Conservation (phyloP, 2,888 invertebrate species). For the Tetheella fluctuosa region DNA sequence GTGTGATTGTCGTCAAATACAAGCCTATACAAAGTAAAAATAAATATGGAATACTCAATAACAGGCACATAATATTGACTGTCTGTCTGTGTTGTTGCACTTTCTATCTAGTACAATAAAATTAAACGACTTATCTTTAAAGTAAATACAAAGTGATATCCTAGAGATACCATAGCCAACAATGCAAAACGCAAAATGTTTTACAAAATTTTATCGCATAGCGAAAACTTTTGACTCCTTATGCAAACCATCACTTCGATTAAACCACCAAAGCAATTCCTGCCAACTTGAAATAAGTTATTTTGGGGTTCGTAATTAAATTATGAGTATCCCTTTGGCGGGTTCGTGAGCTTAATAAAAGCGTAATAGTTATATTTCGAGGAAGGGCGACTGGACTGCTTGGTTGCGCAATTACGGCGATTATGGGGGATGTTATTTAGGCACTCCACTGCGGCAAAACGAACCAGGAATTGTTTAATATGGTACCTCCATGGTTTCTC, state of each 20-base stretch:
- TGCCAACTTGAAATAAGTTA: constrained; percentile 62
- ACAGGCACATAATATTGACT: too few relatives aligned
- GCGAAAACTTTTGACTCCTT: constrained; percentile 34
- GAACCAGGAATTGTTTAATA: constrained; percentile 33
- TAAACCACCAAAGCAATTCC: constrained; percentile 52
- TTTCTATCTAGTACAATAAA: too few relatives aligned
- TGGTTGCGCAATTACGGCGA: constrained; percentile 64
- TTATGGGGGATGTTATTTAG: constrained; percentile 50
- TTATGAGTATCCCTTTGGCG: constrained; percentile 78
- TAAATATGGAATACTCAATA: too few relatives aligned
- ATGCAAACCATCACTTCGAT: constrained; percentile 42
- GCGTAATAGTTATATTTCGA: constrained; percentile 78
- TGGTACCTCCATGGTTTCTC: constrained; percentile 11
- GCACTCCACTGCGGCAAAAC: constrained; percentile 37
- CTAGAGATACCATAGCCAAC: not conserved
- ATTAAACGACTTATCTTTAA: too few relatives aligned
- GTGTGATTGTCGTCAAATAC: too few relatives aligned
- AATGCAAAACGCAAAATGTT: not conserved
- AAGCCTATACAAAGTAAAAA: too few relatives aligned
- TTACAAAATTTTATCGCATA: not conserved
- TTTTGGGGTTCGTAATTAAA: constrained; percentile 75
- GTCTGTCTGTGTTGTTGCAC: too few relatives aligned
- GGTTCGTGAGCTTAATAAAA: constrained; percentile 78
- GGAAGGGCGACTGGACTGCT: constrained; percentile 60
- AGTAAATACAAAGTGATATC: too few relatives aligned